Evolutionary conservation across 2,797 vertebrate species (phyloP), one percentile per base, ranked within the genome.

Genomic region (Cossypha heuglini): DNA sequence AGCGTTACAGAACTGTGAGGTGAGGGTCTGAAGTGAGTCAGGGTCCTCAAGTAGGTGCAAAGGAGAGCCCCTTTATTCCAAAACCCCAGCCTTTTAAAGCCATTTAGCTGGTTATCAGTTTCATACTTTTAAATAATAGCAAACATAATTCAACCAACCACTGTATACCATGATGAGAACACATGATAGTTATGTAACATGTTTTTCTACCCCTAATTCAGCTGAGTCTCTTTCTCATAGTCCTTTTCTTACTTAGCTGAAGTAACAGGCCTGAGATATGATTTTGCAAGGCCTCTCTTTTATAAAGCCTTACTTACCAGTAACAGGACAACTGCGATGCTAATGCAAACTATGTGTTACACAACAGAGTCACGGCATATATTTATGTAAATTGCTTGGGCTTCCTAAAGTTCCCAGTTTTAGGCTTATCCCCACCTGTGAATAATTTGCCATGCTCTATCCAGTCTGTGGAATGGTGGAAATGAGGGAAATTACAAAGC

Each of bases 131-230:
- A 63, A 63, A 52, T 29, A 8, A 31, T 43, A 42, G 17, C 46
- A 52, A 35, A 28, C 37, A 9, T 28, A 22, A 42, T 62, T 76
- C 37, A 76, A 42, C 46, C 11, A 33, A 35, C 31, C 15, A 52
- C 7, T 18, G 12, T 19, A 29, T 4, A 43, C 12, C 10, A 24
- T 1, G 0, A 12, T 37, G 26, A 24, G 48, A 54, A 24, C 7
- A 35, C 5, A 4, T 0, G 0, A 11, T 13, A 10, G 12, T 24
- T 52, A 22, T 19, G 20, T 29, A 43, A 24, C 10, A 9, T 5
- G 4, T 16, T 52, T 52, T 52, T 63, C 31, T 52, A 63, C 16
- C 16, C 20, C 21, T 64, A 31, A 43, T 18, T 77, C 20, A 77
- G 48, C 38, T 52, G 31, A 77, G 10, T 63, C 10, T 45, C 48